Conservation (phyloP, 2,888 invertebrate species). For the Lepidocyrtinus sp. region DNA sequence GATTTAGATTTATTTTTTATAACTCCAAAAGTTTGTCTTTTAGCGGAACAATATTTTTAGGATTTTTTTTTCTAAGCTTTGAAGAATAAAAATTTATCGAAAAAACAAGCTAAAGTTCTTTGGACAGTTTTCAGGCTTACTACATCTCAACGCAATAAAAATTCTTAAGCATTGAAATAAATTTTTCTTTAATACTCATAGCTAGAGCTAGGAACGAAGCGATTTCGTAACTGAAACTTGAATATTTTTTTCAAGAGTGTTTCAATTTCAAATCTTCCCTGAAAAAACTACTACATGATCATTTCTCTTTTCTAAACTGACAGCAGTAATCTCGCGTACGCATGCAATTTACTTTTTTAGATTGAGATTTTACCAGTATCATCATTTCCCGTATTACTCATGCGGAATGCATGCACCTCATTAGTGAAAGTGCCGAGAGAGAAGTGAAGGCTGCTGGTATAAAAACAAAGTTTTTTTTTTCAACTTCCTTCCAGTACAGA, state of each 20-base stretch:
- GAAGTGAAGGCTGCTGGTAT: not conserved
- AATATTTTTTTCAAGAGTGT: not conserved
- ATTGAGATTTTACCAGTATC: not conserved
- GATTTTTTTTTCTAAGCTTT: too few relatives aligned
- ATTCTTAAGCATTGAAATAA: not conserved
- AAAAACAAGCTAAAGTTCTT: not conserved
- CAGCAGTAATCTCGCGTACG: not conserved
- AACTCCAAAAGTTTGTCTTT: too few relatives aligned
- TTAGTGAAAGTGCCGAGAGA: slow-evolving; percentile 29
- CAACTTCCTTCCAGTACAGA: not conserved
- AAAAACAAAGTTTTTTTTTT: not conserved
- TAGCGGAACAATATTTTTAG: too few relatives aligned
- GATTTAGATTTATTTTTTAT: too few relatives aligned
- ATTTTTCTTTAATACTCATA: not conserved
- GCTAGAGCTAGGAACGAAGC: too few relatives aligned
- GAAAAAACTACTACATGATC: not conserved
- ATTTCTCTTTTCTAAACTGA: not conserved
- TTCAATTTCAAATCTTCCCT: not conserved
- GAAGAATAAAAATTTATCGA: too few relatives aligned
- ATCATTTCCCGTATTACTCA: slow-evolving; percentile 19
- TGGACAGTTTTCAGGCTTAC: not conserved
- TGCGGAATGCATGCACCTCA: slow-evolving; percentile 31
- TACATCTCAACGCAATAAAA: not conserved
- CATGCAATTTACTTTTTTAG: not conserved
- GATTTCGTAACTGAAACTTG: not conserved